Base-by-base conservation (phyloP, 2,888 invertebrate species). In the Trichogramma evanescens region DNA sequence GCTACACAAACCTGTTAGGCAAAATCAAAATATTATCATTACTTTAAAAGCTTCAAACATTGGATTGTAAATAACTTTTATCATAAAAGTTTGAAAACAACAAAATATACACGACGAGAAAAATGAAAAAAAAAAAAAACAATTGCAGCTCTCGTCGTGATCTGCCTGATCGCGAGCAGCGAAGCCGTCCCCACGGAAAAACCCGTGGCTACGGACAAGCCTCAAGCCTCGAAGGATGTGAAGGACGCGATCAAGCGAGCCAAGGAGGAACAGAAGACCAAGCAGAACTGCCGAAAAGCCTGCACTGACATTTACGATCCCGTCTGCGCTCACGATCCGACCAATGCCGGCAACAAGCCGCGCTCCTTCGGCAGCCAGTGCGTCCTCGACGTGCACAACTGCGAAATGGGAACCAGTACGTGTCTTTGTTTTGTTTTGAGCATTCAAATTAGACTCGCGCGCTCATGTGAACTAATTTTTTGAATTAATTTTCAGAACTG, bases 361-460 rank as follows among this genome's bases (percentile, higher is more conserved):
- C 82, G 75, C 71, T 84, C 85, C 1, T 87, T 87, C 66, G 86
- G 84, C 64, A 85, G 78, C 70, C 82, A 82, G 64, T 87, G 87
- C 71, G 85, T 83, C 51, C 76, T 87, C 76, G 81, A 83, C 63
- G 83, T 84, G 68, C 82, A 84, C 73, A 87, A 87, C 69, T 87
- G 87, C 75, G 86, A 87, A 70, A 80, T 83, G 69, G 82, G 83
- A 69, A 82, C 83, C 52, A 82, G 87, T 87, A 74, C 82, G 84
- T 80, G 63, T 38, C 40, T 52, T 63, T 53, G 6, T 44, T 42
- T 42, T 40, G 39, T 26, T 51, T 51, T 4, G 51, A 5, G 51
- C n/a, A 5, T n/a, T 40, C 13, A 51, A 51, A 41, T 13, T 13
- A 10, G 10, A 13, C 10, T 48, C 6, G 4, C 4, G 48, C 6